A percentile compares a stretch with the other conserved stretches of the same genome.
Conservation (phyloP, 2,113 vertebrate species). For the Dasypus novemcinctus region DNA sequence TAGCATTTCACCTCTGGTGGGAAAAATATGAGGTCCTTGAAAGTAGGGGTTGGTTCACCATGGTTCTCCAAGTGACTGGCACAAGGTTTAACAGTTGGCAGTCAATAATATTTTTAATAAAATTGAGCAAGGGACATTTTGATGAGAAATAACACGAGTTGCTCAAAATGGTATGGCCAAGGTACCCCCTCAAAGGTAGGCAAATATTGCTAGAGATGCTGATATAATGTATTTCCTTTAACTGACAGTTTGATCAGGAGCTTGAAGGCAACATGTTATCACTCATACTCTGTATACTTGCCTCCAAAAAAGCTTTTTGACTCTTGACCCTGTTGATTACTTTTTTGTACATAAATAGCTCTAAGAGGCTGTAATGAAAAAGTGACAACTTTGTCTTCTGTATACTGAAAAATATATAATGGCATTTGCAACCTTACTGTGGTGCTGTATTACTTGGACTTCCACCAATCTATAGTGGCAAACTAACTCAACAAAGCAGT, state of each 20-base stretch:
- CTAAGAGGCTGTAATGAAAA: background rate
- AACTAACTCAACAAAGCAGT: conserved; percentile 34
- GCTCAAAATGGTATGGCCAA: background rate
- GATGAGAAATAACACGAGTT: background rate
- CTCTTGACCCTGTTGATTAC: background rate
- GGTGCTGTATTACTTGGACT: background rate
- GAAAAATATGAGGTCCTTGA: background rate
- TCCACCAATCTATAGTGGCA: conserved; percentile 27
- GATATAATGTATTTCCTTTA: background rate
- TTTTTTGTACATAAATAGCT: background rate
- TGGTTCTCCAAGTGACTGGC: background rate
- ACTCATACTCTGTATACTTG: background rate
- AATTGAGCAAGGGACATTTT: background rate
- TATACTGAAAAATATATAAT: conserved; percentile 13
- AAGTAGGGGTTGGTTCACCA: background rate
- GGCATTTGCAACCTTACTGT: background rate
- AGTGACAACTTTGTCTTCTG: background rate
- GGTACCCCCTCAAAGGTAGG: background rate
- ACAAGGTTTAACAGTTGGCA: background rate
- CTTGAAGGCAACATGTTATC: background rate
- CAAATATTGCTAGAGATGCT: background rate
- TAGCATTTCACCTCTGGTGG: background rate
- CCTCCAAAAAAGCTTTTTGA: background rate
- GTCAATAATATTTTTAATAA: background rate
- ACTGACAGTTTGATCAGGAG: background rate